Percentiles rank a stretch among this genome's conserved stretches.
These are phyloP conservation scores for Drosophila demipolita DNA, from an alignment of 2,888 invertebrate genomes.

Conservation along the genomic window DNA sequence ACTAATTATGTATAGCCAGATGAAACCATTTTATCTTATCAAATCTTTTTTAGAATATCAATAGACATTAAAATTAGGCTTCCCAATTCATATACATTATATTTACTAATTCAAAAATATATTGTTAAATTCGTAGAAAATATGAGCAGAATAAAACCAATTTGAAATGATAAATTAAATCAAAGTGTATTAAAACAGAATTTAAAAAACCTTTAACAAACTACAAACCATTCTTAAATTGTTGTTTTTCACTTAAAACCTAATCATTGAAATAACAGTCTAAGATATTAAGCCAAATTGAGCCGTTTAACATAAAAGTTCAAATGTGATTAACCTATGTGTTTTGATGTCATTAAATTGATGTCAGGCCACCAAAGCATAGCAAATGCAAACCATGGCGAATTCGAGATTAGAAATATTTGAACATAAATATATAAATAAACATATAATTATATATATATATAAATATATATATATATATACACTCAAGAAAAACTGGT, in stretches of 20 bases:
- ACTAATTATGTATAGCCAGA: too few relatives aligned
- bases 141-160: neutral
- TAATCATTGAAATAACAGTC: neutral
- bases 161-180: neutral
- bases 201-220: neutral
- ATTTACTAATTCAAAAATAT: too few relatives aligned
- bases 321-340: slow-evolving; percentile 79
- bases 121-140: too few relatives aligned
- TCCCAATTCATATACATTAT: neutral
- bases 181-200: neutral
- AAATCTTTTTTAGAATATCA: too few relatives aligned
- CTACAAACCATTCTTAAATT: neutral
- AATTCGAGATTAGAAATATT: slow-evolving; percentile 24
- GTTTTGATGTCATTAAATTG: slow-evolving; percentile 68
- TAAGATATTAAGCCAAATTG: neutral
- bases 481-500: slow-evolving; percentile 55
- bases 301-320: slow-evolving; percentile 47
- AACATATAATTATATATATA: neutral
- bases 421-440: neutral
- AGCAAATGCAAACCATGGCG: slow-evolving; percentile 35
- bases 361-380: slow-evolving; percentile 49
- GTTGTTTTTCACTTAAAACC: neutral
- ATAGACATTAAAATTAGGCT: neutral
- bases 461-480: slow-evolving; percentile 4
- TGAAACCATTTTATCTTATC: too few relatives aligned